A percentile compares a stretch with the other conserved stretches of the same genome.
Conservation (phyloP, 2,113 vertebrate genomes). For the Nicator chloris region DNA sequence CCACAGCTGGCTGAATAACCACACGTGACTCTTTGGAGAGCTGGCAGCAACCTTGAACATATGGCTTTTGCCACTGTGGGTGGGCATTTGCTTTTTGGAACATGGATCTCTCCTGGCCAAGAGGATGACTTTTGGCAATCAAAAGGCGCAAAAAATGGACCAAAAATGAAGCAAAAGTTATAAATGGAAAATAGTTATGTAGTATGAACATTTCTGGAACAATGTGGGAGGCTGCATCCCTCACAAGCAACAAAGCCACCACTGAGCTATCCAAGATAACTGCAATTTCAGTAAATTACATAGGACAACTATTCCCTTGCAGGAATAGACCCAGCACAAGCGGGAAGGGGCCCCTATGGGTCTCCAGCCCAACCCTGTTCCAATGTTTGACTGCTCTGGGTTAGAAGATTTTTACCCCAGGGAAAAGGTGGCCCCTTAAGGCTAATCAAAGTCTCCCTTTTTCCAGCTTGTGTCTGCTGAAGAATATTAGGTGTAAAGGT, state of each 20-base stretch:
- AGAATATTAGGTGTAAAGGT: background rate
- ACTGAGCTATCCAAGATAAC: background rate
- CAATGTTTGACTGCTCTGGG: background rate
- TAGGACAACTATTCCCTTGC: background rate
- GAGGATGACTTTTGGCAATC: background rate
- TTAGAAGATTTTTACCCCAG: background rate
- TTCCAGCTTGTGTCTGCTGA: background rate
- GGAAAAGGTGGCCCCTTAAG: background rate
- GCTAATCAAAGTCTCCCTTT: background rate
- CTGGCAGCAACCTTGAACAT: background rate
- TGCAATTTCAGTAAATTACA: background rate
- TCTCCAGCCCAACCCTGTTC: background rate
- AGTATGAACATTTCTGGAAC: background rate
- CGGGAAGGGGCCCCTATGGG: rapidly evolving
- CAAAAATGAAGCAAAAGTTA: background rate
- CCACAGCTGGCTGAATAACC: background rate
- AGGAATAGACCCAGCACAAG: background rate
- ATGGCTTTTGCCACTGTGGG: background rate
- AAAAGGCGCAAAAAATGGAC: background rate
- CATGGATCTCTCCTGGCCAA: background rate
- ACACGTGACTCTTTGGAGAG: background rate
- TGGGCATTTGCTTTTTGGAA: background rate
- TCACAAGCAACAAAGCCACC: background rate
- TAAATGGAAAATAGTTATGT: background rate
- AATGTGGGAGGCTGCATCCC: background rate